These are phyloP conservation scores for Luperina nickerlii DNA, from an alignment of 2,888 invertebrate species.

Conservation along the genomic window DNA sequence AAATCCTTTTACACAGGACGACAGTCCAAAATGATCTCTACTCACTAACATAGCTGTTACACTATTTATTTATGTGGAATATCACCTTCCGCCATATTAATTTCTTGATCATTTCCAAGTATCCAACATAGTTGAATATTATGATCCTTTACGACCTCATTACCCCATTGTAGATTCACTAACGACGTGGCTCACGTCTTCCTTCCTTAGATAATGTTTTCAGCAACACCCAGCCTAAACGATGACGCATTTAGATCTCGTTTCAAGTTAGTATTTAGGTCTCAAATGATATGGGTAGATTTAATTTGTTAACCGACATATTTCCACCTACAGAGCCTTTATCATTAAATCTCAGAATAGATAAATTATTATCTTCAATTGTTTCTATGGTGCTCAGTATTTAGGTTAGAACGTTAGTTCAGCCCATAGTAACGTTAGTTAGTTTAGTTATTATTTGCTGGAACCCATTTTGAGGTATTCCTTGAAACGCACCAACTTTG, in stretches of 20 bases:
- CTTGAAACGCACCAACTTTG: too few relatives aligned
- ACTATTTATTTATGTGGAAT: constrained; percentile 19
- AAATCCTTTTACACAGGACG: not conserved
- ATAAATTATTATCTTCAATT: not conserved
- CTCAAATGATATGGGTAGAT: not conserved
- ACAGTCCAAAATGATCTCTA: not conserved
- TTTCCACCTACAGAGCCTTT: too few relatives aligned
- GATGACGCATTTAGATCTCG: constrained; percentile 44
- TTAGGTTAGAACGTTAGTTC: not conserved
- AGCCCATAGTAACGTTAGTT: too few relatives aligned
- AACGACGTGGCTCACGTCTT: constrained; percentile 54
- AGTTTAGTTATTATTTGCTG: too few relatives aligned
- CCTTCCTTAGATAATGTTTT: constrained; percentile 61
- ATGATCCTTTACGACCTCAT: constrained; percentile 50
- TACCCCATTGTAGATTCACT: constrained; percentile 60
- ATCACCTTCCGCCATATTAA: constrained; percentile 44
- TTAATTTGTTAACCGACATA: not conserved
- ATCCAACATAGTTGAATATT: constrained; percentile 57
- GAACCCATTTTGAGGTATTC: not conserved
- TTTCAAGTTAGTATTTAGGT: constrained; percentile 19
- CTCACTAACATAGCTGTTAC: constrained; percentile 24
- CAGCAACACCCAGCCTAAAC: constrained; percentile 39
- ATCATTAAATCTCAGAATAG: not conserved
- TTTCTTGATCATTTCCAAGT: constrained; percentile 55
- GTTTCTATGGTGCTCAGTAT: not conserved